phyloP scores from a whole-genome alignment of 2,113 vertebrate species.

The Silurus glanis region DNA sequence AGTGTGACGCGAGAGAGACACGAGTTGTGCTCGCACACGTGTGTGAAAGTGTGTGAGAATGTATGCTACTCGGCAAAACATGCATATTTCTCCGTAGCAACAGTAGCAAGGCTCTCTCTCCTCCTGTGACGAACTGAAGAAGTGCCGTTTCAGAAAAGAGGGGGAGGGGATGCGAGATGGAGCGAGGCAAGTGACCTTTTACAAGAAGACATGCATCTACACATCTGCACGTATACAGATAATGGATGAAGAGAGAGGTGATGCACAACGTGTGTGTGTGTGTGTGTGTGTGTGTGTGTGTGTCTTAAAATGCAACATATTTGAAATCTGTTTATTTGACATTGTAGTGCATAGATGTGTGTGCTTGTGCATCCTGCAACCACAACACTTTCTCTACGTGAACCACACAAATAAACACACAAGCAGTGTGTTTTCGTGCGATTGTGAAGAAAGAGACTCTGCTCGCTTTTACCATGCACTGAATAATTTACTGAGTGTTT shows the following conservation, averaged over 20 bases:
- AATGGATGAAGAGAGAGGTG: conserved; percentile 17
- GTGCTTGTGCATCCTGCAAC: not conserved
- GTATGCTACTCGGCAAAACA: conserved; percentile 1
- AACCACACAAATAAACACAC: not conserved
- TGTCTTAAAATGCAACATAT: not conserved
- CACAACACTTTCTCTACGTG: not conserved
- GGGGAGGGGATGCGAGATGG: conserved; percentile 5
- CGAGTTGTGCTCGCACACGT: not conserved
- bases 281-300: not conserved
- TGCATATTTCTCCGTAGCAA: conserved; percentile 52
- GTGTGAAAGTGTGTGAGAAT: conserved; percentile 12
- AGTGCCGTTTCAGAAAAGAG: conserved; percentile 34
- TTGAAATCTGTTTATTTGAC: not conserved
- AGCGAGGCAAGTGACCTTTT: conserved; percentile 45
- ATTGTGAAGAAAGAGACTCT: not conserved
- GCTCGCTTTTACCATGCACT: not conserved
- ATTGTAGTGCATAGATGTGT: not conserved
- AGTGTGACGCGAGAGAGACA: conserved; percentile 16
- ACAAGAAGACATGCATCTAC: conserved; percentile 35
- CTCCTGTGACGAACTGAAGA: conserved; percentile 33
- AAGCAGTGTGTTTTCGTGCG: not conserved
- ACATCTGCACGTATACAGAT: conserved; percentile 34
- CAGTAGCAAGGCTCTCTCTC: conserved; percentile 32
- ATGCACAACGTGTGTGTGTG: not conserved
- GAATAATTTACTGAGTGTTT: conserved; percentile 1